Conservation (phyloP, 2,888 invertebrate species). For the Leucoma salicis region DNA sequence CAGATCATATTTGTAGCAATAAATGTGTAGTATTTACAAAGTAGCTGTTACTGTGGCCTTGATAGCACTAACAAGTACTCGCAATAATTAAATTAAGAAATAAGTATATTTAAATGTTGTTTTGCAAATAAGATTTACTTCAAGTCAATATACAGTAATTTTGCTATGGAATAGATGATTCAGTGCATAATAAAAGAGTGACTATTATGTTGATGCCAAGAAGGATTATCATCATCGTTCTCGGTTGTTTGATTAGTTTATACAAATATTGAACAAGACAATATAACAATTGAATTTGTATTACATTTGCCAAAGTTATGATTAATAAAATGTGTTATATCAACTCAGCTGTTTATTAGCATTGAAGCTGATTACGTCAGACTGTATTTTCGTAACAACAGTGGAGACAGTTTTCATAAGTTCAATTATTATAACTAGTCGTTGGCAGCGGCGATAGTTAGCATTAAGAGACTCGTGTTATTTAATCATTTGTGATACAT, state of each 20-base stretch:
- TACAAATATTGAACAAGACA: conserved; percentile 4
- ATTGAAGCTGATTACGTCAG: conserved; percentile 30
- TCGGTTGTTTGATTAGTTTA: too few species aligned
- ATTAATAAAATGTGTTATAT: conserved; percentile 25
- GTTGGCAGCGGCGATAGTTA: conserved; percentile 19
- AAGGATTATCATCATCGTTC: too few species aligned
- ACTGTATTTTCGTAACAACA: conserved; percentile 38
- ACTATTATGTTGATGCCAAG: too few species aligned
- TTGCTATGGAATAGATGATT: too few species aligned
- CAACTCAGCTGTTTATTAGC: conserved; percentile 21
- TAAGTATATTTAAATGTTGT: conserved; percentile 11
- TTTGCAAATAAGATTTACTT: conserved; percentile 10
- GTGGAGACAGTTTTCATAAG: conserved; percentile 34
- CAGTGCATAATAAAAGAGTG: too few species aligned
- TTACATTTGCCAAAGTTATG: conserved; percentile 34
- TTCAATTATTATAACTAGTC: conserved; percentile 36
- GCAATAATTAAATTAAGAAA: conserved; percentile 31
- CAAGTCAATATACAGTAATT: too few species aligned
- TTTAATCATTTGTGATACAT: conserved; percentile 40
- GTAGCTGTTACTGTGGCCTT: conserved; percentile 48
- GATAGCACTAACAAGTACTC: conserved; percentile 37
- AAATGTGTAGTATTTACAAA: conserved; percentile 30
- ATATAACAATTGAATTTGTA: neutral
- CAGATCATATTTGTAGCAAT: conserved; percentile 48
- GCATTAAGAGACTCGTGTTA: conserved; percentile 29